Conservation (phyloP, 1,140 invertebrate genomes). For the Heterodera schachtii region DNA sequence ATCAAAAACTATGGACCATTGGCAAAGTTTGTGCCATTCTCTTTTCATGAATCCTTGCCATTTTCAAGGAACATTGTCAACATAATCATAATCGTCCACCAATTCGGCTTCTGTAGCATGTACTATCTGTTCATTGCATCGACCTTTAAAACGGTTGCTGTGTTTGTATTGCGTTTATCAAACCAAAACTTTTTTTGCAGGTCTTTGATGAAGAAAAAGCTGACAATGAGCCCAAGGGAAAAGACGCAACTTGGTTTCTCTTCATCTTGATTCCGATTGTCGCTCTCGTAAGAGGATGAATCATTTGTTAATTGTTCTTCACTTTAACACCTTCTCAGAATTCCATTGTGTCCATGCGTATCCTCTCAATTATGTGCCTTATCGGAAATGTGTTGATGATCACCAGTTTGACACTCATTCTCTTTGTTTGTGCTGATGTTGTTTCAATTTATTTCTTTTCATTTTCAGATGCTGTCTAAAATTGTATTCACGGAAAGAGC, state of each 20-base stretch:
- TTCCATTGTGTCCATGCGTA: conserved; percentile 38
- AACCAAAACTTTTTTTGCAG: conserved; percentile 31
- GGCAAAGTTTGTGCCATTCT: conserved; percentile 21
- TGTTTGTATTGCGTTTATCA: conserved; percentile 8
- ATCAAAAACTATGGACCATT: conserved; percentile 33
- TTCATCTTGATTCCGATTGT: conserved; percentile 45
- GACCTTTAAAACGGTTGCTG: conserved; percentile 53
- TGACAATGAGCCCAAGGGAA: conserved; percentile 53
- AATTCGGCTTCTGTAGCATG: conserved; percentile 59
- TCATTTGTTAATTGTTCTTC: too few relatives aligned
- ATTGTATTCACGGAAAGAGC: too few relatives aligned
- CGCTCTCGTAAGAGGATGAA: conserved; percentile 5
- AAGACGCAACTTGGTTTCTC: conserved; percentile 47
- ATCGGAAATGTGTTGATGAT: conserved; percentile 60
- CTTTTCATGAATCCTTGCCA: not conserved
- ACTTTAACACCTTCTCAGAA: conserved; percentile 3
- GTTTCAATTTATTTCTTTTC: not conserved
- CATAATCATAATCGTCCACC: conserved; percentile 41
- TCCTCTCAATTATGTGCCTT: conserved; percentile 37
- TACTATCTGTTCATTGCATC: conserved; percentile 59
- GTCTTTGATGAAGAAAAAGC: conserved; percentile 39
- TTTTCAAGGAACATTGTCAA: conserved; percentile 33
- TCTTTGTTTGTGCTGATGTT: conserved; percentile 45
- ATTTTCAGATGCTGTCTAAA: conserved; percentile 39
- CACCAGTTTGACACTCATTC: conserved; percentile 49